These are phyloP conservation scores for Petrocephalus schoutedeni DNA, from an alignment of 2,797 vertebrate species.

Conservation along the genomic window DNA sequence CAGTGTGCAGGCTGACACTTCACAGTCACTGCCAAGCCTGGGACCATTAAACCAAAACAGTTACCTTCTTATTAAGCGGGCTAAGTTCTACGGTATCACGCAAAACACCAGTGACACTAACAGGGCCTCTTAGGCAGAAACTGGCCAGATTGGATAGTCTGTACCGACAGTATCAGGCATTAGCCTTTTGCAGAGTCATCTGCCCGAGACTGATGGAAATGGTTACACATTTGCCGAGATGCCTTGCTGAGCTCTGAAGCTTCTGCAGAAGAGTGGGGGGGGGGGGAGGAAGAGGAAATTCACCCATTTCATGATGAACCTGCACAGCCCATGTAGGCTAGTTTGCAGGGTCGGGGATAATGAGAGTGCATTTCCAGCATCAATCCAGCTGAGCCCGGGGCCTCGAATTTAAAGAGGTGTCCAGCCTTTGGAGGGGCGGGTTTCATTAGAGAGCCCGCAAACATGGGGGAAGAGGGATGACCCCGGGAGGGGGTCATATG, in stretches of 20 bases:
- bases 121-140: not conserved
- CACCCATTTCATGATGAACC: not conserved
- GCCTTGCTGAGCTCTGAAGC: not conserved
- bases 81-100: too few species aligned
- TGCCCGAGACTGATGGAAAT: not conserved
- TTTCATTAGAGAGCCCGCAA: not conserved
- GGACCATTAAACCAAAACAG: not conserved
- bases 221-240: not conserved
- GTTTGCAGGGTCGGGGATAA: not conserved
- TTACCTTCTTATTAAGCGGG: not conserved
- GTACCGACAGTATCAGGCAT: not conserved
- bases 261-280: not conserved
- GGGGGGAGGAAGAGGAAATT: not conserved
- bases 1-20: too few species aligned
- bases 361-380: not conserved
- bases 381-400: not conserved
- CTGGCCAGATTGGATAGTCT: not conserved
- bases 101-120: not conserved
- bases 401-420: not conserved
- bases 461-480: not conserved
- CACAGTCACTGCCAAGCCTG: not conserved
- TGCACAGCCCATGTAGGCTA: not conserved
- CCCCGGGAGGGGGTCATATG: not conserved
- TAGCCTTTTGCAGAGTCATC: not conserved
- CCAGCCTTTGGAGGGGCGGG: not conserved